Conservation (phyloP, 2,797 vertebrate genomes). For the Ptychadena robeensis region DNA sequence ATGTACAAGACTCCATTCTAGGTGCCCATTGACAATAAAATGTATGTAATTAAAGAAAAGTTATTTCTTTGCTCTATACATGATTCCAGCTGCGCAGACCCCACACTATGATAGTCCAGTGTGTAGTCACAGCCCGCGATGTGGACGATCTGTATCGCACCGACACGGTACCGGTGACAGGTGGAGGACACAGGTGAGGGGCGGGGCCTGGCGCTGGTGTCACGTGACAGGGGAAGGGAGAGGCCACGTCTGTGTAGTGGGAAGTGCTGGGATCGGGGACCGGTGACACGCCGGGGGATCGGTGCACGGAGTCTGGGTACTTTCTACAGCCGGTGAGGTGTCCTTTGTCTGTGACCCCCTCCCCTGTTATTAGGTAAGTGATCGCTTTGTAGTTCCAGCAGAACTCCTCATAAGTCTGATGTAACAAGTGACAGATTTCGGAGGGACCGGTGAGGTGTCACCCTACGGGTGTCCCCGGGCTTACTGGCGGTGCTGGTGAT, state of each 20-base stretch:
- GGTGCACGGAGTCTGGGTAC: neutral
- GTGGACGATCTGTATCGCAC: no score
- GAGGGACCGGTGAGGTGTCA: neutral
- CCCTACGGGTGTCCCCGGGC: no score
- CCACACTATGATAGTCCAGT: no score
- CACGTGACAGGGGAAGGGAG: conserved; percentile 35
- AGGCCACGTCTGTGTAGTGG: conserved; percentile 50
- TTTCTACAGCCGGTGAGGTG: neutral
- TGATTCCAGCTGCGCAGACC: no score
- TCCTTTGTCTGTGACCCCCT: no score
- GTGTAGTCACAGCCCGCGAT: no score
- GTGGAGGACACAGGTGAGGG: neutral
- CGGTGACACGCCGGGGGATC: neutral
- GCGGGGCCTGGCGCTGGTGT: neutral
- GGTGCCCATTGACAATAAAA: no score
- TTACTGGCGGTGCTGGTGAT: neutral
- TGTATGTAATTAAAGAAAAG: no score
- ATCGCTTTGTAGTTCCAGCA: neutral
- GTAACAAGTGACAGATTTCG: neutral
- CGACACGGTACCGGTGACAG: neutral
- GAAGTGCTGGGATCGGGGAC: neutral
- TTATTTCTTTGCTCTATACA: no score
- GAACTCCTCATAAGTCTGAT: neutral
- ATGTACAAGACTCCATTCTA: no score
- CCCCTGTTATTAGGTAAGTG: neutral